Evolutionary conservation across 2,888 invertebrate genomes (phyloP).

Genomic region (Zhuqinia jingwanae): DNA sequence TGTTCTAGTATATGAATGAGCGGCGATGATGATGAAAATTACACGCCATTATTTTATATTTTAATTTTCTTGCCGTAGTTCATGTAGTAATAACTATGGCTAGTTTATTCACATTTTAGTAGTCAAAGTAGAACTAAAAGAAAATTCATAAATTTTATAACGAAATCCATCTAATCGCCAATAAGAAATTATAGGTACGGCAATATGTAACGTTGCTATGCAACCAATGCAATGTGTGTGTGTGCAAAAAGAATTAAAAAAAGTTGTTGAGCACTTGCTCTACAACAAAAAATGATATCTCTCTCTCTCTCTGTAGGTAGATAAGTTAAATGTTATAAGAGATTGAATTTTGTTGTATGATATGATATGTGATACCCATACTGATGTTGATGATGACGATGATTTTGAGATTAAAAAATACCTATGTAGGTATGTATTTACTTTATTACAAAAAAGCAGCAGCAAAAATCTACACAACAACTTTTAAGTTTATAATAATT

Average conservation of each 20-base stretch:
- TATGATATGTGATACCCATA: conserved; percentile 44
- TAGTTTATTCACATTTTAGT: background rate
- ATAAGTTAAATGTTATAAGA: conserved; percentile 11
- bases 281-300: conserved; percentile 11
- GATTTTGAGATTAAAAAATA: conserved; percentile 30
- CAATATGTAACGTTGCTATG: background rate
- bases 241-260: conserved; percentile 12
- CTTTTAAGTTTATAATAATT: conserved; percentile 36
- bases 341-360: conserved; percentile 29
- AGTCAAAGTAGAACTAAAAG: background rate
- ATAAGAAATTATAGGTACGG: conserved; percentile 16
- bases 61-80: too few species aligned
- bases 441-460: background rate
- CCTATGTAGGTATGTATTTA: too few species aligned
- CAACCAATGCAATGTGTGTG: background rate
- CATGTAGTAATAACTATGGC: background rate
- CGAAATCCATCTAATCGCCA: conserved; percentile 31
- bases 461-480: conserved; percentile 29
- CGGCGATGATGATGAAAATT: conserved; percentile 59
- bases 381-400: too few species aligned
- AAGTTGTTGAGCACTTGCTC: conserved; percentile 17
- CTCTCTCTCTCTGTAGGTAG: conserved; percentile 9
- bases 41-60: conserved; percentile 54
- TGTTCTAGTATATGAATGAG: background rate
- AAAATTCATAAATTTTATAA: conserved; percentile 9